Conservation (phyloP, 2,888 invertebrate genomes). For the Tetheella fluctuosa region DNA sequence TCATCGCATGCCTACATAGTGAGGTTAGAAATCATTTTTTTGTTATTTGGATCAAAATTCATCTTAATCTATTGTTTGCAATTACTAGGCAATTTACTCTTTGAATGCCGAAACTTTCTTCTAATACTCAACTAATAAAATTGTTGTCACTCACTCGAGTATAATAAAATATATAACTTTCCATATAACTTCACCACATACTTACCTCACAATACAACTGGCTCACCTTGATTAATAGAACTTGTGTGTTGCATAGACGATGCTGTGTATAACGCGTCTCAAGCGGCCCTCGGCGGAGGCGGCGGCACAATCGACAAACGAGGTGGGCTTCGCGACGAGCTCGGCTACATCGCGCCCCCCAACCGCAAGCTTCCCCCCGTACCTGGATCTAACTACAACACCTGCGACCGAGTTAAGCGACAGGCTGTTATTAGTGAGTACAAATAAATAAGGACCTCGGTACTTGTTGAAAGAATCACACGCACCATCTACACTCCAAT, state of each 20-base stretch:
- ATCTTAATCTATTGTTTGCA: conserved; percentile 2
- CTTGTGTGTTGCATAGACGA: conserved; percentile 86
- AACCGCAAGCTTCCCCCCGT: conserved; percentile 96
- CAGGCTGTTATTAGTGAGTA: conserved; percentile 96
- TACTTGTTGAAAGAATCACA: neutral
- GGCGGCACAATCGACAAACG: conserved; percentile 92
- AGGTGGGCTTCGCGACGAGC: conserved; percentile 91
- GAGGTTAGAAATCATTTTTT: neutral
- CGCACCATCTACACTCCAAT: neutral
- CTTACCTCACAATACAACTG: neutral
- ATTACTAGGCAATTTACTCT: neutral
- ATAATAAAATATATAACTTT: neutral
- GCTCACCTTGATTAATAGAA: neutral
- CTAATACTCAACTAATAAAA: neutral
- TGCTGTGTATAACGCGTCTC: conserved; percentile 95
- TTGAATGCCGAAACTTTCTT: neutral
- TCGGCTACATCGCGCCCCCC: conserved; percentile 96
- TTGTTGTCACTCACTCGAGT: neutral
- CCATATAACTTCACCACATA: neutral
- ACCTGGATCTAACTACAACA: conserved; percentile 96
- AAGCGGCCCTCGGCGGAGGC: conserved; percentile 85
- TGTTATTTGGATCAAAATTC: neutral
- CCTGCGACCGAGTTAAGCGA: conserved; percentile 96
- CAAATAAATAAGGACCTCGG: conserved; percentile 7
- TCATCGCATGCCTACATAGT: conserved; percentile 18